phyloP scores from a whole-genome alignment of 2,113 vertebrate species.

The Phodopus roborovskii region DNA sequence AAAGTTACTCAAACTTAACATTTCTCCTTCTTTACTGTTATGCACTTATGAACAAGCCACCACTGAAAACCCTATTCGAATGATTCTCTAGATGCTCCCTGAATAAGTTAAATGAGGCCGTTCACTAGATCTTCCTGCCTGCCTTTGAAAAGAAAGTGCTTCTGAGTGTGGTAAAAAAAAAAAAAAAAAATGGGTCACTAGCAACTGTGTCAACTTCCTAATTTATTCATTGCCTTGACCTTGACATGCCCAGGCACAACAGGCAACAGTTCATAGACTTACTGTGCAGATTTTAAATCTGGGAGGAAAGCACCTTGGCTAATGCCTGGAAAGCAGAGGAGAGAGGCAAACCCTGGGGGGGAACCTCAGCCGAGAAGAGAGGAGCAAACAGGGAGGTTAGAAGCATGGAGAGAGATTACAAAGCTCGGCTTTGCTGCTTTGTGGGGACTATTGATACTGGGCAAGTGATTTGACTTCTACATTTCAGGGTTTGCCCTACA shows the following conservation, averaged over 20 bases:
- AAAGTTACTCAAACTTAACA: conserved; percentile 68
- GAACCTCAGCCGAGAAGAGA: neutral
- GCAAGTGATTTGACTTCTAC: neutral
- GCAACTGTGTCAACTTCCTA: conserved; percentile 58
- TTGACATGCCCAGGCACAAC: conserved; percentile 23
- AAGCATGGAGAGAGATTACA: neutral
- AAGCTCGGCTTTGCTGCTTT: neutral
- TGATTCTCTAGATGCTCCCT: conserved; percentile 25
- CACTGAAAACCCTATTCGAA: conserved; percentile 59
- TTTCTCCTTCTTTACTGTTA: conserved; percentile 33
- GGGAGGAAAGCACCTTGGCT: neutral
- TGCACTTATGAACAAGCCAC: conserved; percentile 51
- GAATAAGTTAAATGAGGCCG: conserved; percentile 58
- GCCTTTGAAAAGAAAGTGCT: conserved; percentile 61
- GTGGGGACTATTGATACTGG: neutral
- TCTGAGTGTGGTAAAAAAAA: conserved; percentile 40
- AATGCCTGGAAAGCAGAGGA: conserved; percentile 9
- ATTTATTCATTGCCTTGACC: conserved; percentile 70
- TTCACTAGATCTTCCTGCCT: conserved; percentile 66
- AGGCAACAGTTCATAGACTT: neutral
- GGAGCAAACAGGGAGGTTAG: neutral
- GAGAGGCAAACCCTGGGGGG: neutral
- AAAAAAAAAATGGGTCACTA: conserved; percentile 67
- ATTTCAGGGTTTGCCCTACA: neutral
- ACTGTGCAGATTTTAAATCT: neutral